Base-by-base conservation (phyloP, 2,888 invertebrate species). In the Ypsolopha scabrella region DNA sequence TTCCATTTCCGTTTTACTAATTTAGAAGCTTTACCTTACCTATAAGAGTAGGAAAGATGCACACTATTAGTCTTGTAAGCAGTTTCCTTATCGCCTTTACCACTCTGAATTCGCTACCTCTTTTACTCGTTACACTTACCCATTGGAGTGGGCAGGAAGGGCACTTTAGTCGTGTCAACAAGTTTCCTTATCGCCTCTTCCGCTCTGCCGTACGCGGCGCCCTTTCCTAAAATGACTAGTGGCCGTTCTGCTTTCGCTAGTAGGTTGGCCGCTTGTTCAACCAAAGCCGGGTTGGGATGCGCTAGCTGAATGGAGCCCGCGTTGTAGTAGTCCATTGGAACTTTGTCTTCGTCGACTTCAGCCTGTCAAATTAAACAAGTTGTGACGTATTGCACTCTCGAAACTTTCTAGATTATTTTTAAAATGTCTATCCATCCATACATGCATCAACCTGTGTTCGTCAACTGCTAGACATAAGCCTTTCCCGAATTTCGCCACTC, bases 131-230 rank as follows among this genome's bases (percentile, higher is more conserved):
- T 35, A 4, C n/a, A 54, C 60, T 65, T 89, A 70, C 92, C 98
- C 97, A 98, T 98, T 8, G 98, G 98, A 4, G 97, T 97, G 0
- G 97, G 94, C 58, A 98, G 81, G 80, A 97, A 97, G 0, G 98
- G 98, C 44, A 98, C 70, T 57, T 92, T 90, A 2, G 92, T 92
- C 13, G 82, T 80, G 9, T 89, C 81, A 8, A 98, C 89, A 0
- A 98, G 88, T 51, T 91, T 87, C 13, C 89, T 82, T 33, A 96
- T 74, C 51, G 90, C 88, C 0, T 88, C 80, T 72, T 97, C 97
- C 0, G 96, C 94, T 56, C 89, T 82, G 0, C 91, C 90, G 70
- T 95, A 96, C 13, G 94, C 94, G 13, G 94, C 93, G 1, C 95
- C 96, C 86, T 98, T 98, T 54, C 98, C 98, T 36, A 97, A 88